Base-by-base conservation (phyloP, 2,888 invertebrate species). In the Eupithecia exiguata region DNA sequence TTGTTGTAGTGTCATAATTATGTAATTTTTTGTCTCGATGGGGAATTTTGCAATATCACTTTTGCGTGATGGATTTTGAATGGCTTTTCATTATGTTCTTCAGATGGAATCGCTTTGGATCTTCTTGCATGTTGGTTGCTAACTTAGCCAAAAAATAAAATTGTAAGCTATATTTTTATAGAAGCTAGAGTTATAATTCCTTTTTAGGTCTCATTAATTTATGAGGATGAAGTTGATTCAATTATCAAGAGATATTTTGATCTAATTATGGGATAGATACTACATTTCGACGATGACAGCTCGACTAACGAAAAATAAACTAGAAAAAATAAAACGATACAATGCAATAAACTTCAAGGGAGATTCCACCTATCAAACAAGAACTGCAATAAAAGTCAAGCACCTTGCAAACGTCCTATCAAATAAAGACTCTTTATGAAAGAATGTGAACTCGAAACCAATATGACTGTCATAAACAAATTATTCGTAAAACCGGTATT, bases 381-480 rank as follows among this genome's bases (percentile, higher is more conserved):
- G 63, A 74, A 70, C 71, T 76, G 61, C 71, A 74, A 74, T 77
- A 74, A 71, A 75, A 74, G 36, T 38, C 35, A 71, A 74, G 74
- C 63, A 71, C 68, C 49, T 67, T 43, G 61, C 74, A 76, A 71
- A 74, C 62, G 68, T 72, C 74, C 71, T 75, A 75, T 74, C 78
- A 78, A 76, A 80, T 80, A 80, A 79, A 79, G 73, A 70, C 58
- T 25, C 70, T 72, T 86, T 87, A 87, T 87, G 83, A 86, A 84
- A 84, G 71, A 82, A 82, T 79, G 58, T 58, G 83, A 83, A 81
- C 81, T 84, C 80, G 83, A 86, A 91, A 90, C 92, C 92, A 91
- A 93, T 93, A 92, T 92, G 90, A 83, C 81, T 79, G 88, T 82
- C 86, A 86, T 93, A 93, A 93, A 93, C 93, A 93, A 92, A 93